A percentile compares a stretch with the other conserved stretches of the same genome.
These are phyloP conservation scores for Tachina grossa DNA, from an alignment of 2,888 invertebrate species.

Conservation along the genomic window DNA sequence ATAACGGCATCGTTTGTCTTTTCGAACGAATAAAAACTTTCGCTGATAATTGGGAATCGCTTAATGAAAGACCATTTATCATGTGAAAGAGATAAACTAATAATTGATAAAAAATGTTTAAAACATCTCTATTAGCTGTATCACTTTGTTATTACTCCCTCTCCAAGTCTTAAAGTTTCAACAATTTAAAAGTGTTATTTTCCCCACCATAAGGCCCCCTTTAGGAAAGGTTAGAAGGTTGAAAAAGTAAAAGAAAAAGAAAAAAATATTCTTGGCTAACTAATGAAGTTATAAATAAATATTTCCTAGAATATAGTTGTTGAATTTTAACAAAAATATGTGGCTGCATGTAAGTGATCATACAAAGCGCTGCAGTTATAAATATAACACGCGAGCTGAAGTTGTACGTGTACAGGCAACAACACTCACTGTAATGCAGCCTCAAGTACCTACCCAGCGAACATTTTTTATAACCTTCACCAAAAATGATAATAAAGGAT, in stretches of 20 bases:
- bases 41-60: no score
- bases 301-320: constrained; percentile 53
- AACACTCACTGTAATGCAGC: background rate
- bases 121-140: background rate
- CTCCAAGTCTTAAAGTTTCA: background rate
- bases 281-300: constrained; percentile 62
- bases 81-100: no score
- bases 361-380: background rate
- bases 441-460: no score
- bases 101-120: background rate
- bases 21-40: no score
- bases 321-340: constrained; percentile 23
- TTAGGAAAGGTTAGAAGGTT: constrained; percentile 14
- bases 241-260: background rate
- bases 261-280: background rate
- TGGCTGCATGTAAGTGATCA: constrained; percentile 5
- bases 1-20: no score
- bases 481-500: no score
- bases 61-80: no score
- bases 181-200: background rate
- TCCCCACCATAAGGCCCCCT: background rate
- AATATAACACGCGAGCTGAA: background rate
- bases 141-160: background rate
- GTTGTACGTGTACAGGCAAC: background rate
- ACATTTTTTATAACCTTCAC: no score